Evolutionary conservation across 1,140 invertebrate species (phyloP), one percentile per base, ranked within the genome.

Genomic region (Euwallacea fornicatus): DNA sequence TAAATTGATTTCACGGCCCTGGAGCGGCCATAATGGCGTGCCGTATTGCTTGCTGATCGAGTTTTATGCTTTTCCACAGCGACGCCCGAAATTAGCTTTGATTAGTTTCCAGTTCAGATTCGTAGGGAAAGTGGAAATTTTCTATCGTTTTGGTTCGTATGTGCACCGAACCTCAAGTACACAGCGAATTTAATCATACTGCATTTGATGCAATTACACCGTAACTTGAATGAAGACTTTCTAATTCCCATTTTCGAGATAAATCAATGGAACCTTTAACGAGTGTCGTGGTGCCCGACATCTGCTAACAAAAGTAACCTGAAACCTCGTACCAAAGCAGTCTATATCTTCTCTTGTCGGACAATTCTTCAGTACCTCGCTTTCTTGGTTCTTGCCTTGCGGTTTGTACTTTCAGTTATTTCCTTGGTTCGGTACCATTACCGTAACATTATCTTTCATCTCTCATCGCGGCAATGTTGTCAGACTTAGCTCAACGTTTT

Each of bases 21-120:
- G 13, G 41, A 42, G 33, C 59, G 42, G 6, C 16, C 42, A 41
- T 47, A 47, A 44, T 44, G 61, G 13, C n/a, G 11, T 44, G 15
- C 42, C 42, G 11, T 63, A 63, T 42, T 63, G 43, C 42, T 44
- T 63, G 42, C 59, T 61, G 33, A 42, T 42, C 21, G 33, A 61
- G 59, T 61, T 61, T 61, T 61, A 61, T 43, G 59, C 59, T 10
- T 43, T 61, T 61, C 59, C 59, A 61, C 59, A 33, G 42, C 42
- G 59, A 42, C 59, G 33, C 42, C 42, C 43, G 10, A 13, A 61
- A 61, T 61, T 61, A 42, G 59, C 59, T 61, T 61, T 61, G 59
- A 61, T 61, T 61, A 61, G 59, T 61, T 61, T 58, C 43, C 42
- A 33, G 21, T 33, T 33, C 43, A 7, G 43, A 46, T 50, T 58